Evolutionary conservation across 1,140 invertebrate genomes (phyloP), one percentile per base, ranked within the genome.

Genomic region (Stratiolaelaps scimitus): DNA sequence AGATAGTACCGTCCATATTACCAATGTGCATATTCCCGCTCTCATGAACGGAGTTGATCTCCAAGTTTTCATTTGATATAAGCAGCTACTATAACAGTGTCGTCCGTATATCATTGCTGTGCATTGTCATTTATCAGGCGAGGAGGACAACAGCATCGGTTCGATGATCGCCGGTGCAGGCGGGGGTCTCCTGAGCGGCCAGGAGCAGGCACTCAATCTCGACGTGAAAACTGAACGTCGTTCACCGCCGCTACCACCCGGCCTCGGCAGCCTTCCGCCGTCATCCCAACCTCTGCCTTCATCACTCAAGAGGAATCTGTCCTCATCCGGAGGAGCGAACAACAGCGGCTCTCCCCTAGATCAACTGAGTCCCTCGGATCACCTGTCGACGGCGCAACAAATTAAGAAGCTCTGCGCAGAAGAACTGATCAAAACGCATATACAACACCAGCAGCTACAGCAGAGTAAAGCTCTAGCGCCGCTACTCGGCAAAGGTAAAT

Each of bases 181-280:
- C 44, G 67, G 34, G 10, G 34, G 34, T 40, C 34, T 43, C 64
- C 65, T 70, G 66, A 72, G 73, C 7, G 79, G 78, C 2, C 82
- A 83, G 70, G 77, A 80, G 66, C 81, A 83, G 72, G 82, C 82
- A 13, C 76, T 83, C 1, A 82, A 83, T 69, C 74, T 83, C 44
- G 81, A 80, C 23, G 75, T 76, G 44, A 73, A 71, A 67, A 72
- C 72, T 26, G 69, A 72, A 48, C 72, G 70, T 66, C 71, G 67
- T 65, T 67, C 53, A 5, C 66, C 28, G 2, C 29, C 53, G 23
- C 30, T 26, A 29, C 53, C 26, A 17, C 43, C 53, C 7, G 65
- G 43, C 43, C 34, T 64, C 30, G 30, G 19, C 65, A 47, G 26
- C 43, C 44, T 53, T 20, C 66, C 28, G 20, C 66, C 64, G 15